A percentile compares a stretch with the other conserved stretches of the same genome.
Evolutionary conservation across 2,888 invertebrate species (phyloP).

Genomic region (Cylloceria caligata): DNA sequence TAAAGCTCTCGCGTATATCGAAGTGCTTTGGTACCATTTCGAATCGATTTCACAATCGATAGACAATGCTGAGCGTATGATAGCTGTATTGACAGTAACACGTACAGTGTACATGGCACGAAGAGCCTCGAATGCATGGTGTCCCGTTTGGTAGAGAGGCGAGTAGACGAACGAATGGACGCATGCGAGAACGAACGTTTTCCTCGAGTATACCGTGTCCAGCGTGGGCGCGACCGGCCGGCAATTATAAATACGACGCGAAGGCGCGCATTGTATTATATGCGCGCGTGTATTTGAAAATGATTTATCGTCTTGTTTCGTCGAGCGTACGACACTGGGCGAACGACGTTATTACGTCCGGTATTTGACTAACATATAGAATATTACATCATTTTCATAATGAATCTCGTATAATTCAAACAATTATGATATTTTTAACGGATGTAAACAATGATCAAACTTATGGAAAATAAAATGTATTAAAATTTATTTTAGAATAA

Average conservation of each 20-base stretch:
- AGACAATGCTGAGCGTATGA: slow-evolving; percentile 54
- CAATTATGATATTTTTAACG: neutral
- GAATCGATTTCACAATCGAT: slow-evolving; percentile 61
- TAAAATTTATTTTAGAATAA: too few relatives aligned
- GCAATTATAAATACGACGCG: slow-evolving; percentile 63
- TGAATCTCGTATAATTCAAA: neutral
- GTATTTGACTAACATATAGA: slow-evolving; percentile 49
- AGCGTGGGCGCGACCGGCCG: slow-evolving; percentile 62
- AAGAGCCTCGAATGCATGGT: slow-evolving; percentile 51
- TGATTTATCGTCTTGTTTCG: slow-evolving; percentile 57
- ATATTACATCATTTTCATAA: slow-evolving; percentile 46
- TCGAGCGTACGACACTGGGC: slow-evolving; percentile 29
- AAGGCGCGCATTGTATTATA: slow-evolving; percentile 56
- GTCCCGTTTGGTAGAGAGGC: slow-evolving; percentile 37
- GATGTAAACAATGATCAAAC: neutral
- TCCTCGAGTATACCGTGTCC: slow-evolving; percentile 61
- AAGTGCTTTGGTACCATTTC: slow-evolving; percentile 48
- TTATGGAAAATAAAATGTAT: too few relatives aligned
- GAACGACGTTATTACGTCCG: slow-evolving; percentile 56
- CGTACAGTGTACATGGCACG: neutral
- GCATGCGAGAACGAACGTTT: slow-evolving; percentile 36
- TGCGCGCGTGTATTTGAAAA: slow-evolving; percentile 50
- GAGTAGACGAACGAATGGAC: slow-evolving; percentile 28
- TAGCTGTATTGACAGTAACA: slow-evolving; percentile 32
- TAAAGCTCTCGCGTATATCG: slow-evolving; percentile 23